phyloP scores from a whole-genome alignment of 2,797 vertebrate species.

The Centropyge bicolor region DNA sequence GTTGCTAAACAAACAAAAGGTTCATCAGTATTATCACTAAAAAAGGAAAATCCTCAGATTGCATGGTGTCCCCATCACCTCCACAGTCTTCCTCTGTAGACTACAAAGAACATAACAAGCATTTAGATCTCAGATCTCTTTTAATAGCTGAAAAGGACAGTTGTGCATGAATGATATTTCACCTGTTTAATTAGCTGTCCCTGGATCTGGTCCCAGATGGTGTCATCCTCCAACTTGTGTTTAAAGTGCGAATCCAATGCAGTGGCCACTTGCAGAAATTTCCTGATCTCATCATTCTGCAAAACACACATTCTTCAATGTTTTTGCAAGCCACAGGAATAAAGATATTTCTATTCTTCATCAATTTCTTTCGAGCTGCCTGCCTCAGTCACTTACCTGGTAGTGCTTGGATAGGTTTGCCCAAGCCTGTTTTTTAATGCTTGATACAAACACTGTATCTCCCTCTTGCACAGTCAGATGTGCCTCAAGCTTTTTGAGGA shows the following conservation, averaged over 20 bases:
- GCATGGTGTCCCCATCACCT: not conserved
- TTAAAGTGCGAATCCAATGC: slow-evolving; percentile 5
- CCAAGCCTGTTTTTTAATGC: slow-evolving; percentile 3
- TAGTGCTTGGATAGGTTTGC: not conserved
- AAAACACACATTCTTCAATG: slow-evolving; percentile 2
- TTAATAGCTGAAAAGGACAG: not conserved
- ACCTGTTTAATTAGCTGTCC: not conserved
- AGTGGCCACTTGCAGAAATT: slow-evolving; percentile 4
- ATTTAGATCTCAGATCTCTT: not conserved
- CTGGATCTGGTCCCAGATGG: slow-evolving; percentile 4
- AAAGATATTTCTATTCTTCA: not conserved
- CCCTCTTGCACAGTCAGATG: no score
- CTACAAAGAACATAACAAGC: not conserved
- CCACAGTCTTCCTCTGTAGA: not conserved
- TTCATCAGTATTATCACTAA: not conserved
- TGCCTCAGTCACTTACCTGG: slow-evolving; percentile 5
- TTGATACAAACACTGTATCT: slow-evolving; percentile 4
- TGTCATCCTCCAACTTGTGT: not conserved
- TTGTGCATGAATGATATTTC: slow-evolving; percentile 7
- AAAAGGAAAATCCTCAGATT: not conserved
- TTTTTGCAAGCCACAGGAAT: not conserved
- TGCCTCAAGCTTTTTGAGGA: no score
- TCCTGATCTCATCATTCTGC: not conserved
- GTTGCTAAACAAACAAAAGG: not conserved
- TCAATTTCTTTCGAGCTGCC: not conserved